Evolutionary conservation across 1,140 invertebrate species (phyloP).

Genomic region (Eupristina koningsbergeri): DNA sequence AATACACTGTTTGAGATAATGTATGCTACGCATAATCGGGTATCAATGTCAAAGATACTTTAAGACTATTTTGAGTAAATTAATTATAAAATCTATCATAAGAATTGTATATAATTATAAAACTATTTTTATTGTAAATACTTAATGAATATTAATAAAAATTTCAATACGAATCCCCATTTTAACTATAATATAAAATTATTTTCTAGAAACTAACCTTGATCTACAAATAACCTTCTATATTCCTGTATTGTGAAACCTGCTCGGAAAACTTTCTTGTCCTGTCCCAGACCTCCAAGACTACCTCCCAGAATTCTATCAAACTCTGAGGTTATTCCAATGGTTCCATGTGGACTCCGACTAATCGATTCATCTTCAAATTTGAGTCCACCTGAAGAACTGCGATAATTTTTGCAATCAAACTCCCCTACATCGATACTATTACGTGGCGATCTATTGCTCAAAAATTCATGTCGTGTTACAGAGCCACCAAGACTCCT

Average conservation of each 20-base stretch:
- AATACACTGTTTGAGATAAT: too few species aligned
- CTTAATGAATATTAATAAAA: too few species aligned
- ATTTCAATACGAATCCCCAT: too few species aligned
- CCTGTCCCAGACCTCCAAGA: slow-evolving; percentile 67
- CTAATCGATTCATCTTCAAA: slow-evolving; percentile 53
- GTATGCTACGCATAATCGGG: too few species aligned
- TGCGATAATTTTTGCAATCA: slow-evolving; percentile 66
- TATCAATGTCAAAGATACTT: too few species aligned
- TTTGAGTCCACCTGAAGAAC: slow-evolving; percentile 71
- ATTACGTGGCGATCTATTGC: slow-evolving; percentile 75
- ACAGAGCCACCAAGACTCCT: slow-evolving; percentile 76
- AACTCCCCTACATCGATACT: slow-evolving; percentile 72
- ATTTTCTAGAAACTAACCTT: slow-evolving; percentile 59
- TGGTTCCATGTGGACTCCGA: slow-evolving; percentile 77
- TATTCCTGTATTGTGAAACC: slow-evolving; percentile 78
- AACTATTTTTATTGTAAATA: too few species aligned
- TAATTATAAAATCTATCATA: too few species aligned
- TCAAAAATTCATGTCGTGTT: slow-evolving; percentile 61
- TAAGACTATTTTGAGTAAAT: too few species aligned
- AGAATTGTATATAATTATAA: too few species aligned
- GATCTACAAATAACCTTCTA: slow-evolving; percentile 77
- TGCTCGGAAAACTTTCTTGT: slow-evolving; percentile 74
- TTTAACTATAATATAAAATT: too few species aligned
- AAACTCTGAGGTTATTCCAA: slow-evolving; percentile 70
- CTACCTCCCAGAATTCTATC: slow-evolving; percentile 73